Evolutionary conservation across 2,888 invertebrate genomes (phyloP).

Genomic region (Spodoptera littoralis): DNA sequence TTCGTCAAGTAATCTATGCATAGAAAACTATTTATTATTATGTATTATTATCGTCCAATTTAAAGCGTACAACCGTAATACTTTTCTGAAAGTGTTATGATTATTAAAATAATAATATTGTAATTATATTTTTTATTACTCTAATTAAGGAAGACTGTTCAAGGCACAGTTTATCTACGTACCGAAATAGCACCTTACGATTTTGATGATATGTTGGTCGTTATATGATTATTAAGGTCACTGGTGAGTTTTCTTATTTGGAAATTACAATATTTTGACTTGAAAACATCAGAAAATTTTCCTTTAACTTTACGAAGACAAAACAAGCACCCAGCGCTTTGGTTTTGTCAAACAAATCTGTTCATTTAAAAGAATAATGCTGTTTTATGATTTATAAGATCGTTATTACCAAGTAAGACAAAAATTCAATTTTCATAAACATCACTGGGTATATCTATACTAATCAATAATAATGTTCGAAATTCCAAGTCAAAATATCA

Average conservation of each 20-base stretch:
- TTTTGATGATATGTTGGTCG: conserved; percentile 48
- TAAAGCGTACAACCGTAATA: conserved; percentile 87
- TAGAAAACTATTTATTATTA: conserved; percentile 58
- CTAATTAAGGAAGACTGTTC: conserved; percentile 77
- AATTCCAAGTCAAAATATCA: conserved; percentile 3
- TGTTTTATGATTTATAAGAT: no score
- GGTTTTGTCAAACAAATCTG: no score
- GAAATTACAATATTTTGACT: no score
- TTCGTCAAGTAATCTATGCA: conserved; percentile 61
- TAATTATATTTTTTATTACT: conserved; percentile 63
- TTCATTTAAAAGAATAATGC: no score
- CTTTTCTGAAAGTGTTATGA: conserved; percentile 71
- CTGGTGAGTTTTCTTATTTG: conserved; percentile 39
- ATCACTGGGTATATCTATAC: no score
- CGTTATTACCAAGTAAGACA: no score
- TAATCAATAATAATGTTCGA: no score
- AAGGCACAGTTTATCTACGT: conserved; percentile 74
- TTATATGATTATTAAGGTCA: conserved; percentile 48
- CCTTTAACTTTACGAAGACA: no score
- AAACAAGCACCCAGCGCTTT: no score
- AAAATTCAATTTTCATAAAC: no score
- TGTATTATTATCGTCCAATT: conserved; percentile 77
- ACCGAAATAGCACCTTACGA: conserved; percentile 73
- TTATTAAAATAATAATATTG: conserved; percentile 56
- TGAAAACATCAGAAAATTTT: no score